These are phyloP conservation scores for Dolichotis patagonum DNA, from an alignment of 2,113 vertebrate species.

Conservation along the genomic window DNA sequence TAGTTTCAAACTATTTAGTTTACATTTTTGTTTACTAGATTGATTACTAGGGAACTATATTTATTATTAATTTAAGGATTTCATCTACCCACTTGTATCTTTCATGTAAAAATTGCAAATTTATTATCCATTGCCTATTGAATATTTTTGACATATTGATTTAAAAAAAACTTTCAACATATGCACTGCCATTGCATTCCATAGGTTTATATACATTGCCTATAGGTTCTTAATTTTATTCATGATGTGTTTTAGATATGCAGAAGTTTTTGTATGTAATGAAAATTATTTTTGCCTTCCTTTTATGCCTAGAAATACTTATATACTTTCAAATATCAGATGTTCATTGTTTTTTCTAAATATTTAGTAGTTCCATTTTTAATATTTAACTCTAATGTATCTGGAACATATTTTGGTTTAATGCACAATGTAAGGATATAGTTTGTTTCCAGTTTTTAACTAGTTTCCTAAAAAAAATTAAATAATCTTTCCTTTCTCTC, in stretches of 20 bases:
- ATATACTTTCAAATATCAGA: background rate
- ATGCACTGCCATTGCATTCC: background rate
- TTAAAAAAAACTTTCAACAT: background rate
- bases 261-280: background rate
- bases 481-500: conserved; percentile 34
- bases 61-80: background rate
- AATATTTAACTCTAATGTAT: background rate
- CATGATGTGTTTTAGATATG: background rate
- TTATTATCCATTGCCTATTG: background rate
- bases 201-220: background rate
- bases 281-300: conserved; percentile 35
- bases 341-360: background rate
- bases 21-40: background rate
- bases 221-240: conserved; percentile 26
- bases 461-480: background rate
- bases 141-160: background rate
- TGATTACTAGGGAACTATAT: background rate
- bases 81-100: background rate
- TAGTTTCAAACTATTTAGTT: background rate
- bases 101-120: background rate
- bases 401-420: background rate
- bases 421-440: background rate
- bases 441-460: background rate
- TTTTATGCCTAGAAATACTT: background rate
- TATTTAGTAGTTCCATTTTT: background rate